Base-by-base conservation (phyloP, 37 sponge, comb jelly and placozoan species). In the Tethya wilhelma region DNA sequence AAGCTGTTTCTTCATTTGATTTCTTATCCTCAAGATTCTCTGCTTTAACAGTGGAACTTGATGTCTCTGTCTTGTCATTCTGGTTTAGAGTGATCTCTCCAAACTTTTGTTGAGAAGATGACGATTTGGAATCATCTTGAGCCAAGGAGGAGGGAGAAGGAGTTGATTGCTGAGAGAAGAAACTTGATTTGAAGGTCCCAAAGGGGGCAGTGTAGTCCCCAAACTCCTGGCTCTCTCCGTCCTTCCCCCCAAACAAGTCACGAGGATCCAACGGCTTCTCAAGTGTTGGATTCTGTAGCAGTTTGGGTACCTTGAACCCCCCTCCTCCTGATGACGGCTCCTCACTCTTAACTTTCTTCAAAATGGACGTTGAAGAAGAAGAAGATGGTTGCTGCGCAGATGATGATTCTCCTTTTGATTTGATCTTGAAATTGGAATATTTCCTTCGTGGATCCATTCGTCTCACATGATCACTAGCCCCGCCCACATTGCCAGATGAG, bases 341-440 rank as follows among this genome's bases (percentile, higher is more conserved):
- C 23, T 64, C 74, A 20, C 2, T 4, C 38, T 0, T 59, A 3
- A 14, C 5, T 7, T 59, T 71, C 43, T 73, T 72, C 46, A 72
- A n/a, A 29, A 64, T 33, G 22, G 62, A 56, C 1, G 19, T 20
- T 4, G 59, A 45, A 3, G 14, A 9, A 38, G 67, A 65, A 65
- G 59, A 59, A 6, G 41, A 40, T 6, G 59, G 59, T 9, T 58
- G 59, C 31, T 31, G 44, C 6, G 8, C 11, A 0, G 76, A 28
- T 36, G 78, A 44, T 9, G 44, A 38, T 20, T 41, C 37, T 8
- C 74, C 55, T 22, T 80, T 80, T n/a, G 81, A 11, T 38, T 87
- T 87, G 40, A 87, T 87, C 60, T 87, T 87, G 26, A 87, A 38
- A 38, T 87, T 81, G 3, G 87, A 36, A 59, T 87, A 87, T 19